Conservation (phyloP, 2,888 invertebrate genomes). For the Xestia rhomboidea region DNA sequence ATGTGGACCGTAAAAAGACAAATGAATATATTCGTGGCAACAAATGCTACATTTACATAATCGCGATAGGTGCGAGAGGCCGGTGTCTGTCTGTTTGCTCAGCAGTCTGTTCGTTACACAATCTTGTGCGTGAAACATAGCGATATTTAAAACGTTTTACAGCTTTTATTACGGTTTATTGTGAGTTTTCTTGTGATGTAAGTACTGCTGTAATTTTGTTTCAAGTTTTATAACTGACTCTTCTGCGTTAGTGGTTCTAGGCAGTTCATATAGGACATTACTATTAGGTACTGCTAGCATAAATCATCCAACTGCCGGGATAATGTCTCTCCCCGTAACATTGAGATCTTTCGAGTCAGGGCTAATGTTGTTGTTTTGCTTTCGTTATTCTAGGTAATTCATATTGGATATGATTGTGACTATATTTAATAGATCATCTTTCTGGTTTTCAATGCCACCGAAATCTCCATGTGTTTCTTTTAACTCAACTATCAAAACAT, state of each 20-base stretch:
- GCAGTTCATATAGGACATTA: neutral
- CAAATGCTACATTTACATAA: constrained; percentile 60
- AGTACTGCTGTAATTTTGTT: neutral
- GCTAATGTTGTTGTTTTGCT: neutral
- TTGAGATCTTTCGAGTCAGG: neutral
- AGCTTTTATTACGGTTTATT: constrained; percentile 39
- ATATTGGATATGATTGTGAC: neutral
- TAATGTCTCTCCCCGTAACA: neutral
- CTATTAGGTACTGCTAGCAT: neutral
- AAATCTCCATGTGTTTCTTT: neutral
- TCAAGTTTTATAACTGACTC: neutral
- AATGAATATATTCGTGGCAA: constrained; percentile 57
- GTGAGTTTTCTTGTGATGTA: constrained; percentile 14
- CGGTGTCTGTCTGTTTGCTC: constrained; percentile 61
- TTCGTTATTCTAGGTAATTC: neutral
- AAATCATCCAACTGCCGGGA: neutral
- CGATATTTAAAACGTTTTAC: constrained; percentile 43
- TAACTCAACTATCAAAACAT: neutral
- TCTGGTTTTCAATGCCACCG: no score
- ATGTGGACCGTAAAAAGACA: constrained; percentile 51
- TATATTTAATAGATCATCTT: no score
- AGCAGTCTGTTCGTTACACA: constrained; percentile 62
- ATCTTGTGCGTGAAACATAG: constrained; percentile 54
- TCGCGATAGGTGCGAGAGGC: constrained; percentile 55
- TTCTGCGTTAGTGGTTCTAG: neutral